Percentiles rank a stretch among this genome's conserved stretches.
Conservation (phyloP, 1,140 invertebrate genomes). For the Calliopsis andreniformis region DNA sequence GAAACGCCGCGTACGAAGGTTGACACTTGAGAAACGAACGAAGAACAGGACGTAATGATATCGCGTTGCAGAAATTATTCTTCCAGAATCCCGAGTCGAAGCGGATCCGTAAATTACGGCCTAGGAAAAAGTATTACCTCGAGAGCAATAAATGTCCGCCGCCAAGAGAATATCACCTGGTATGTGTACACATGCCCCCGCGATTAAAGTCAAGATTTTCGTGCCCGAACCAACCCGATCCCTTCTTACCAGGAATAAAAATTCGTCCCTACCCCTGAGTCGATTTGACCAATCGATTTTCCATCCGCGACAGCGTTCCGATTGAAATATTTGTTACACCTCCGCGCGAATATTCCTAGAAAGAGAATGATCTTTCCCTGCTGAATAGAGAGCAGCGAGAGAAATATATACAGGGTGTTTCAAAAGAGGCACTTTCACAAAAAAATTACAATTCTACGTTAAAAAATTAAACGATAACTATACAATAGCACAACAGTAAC, state of each 20-base stretch:
- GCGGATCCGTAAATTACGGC: constrained; percentile 54
- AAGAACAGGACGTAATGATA: background rate
- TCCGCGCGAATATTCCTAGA: background rate
- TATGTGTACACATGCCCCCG: constrained; percentile 46
- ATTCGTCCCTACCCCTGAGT: background rate
- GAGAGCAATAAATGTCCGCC: constrained; percentile 56
- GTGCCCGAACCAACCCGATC: constrained; percentile 6
- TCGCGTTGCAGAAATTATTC: constrained; percentile 46
- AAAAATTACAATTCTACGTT: too few species aligned
- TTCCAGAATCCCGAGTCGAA: constrained; percentile 45
- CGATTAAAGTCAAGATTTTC: constrained; percentile 58
- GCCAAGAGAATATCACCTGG: constrained; percentile 54
- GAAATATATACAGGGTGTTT: too few species aligned
- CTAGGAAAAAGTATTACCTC: constrained; percentile 46
- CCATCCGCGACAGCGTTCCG: constrained; percentile 10
- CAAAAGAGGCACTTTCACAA: too few species aligned
- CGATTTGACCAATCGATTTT: constrained; percentile 11
- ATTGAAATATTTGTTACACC: constrained; percentile 7
- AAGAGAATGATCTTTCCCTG: constrained; percentile 13
- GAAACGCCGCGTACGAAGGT: too few species aligned
- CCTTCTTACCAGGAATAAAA: constrained; percentile 11
- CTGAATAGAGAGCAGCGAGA: background rate
- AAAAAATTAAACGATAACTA: too few species aligned
- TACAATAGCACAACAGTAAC: too few species aligned
- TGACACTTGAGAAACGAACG: constrained; percentile 1